Evolutionary conservation across 2,113 vertebrate genomes (phyloP).

Genomic region (Salminus brasiliensis): DNA sequence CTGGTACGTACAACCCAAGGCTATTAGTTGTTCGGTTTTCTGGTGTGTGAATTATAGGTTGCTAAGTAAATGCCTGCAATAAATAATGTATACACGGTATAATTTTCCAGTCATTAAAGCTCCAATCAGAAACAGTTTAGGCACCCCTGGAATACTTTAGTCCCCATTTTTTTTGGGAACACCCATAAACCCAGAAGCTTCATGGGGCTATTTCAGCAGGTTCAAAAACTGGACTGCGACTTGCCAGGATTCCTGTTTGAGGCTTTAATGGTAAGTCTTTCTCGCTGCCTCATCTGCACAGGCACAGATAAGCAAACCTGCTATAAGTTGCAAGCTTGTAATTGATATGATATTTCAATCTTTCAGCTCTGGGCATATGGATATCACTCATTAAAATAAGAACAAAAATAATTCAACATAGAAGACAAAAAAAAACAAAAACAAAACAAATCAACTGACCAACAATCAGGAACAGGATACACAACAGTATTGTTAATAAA

Average conservation of each 20-base stretch:
- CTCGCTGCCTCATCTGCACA: background rate
- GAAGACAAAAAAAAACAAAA: slow-evolving; percentile 34
- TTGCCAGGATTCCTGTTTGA: background rate
- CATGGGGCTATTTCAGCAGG: background rate
- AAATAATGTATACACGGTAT: background rate
- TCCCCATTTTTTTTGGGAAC: no score
- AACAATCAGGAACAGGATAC: slow-evolving; percentile 52
- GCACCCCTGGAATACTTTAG: background rate
- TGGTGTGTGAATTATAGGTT: background rate
- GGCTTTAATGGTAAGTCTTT: background rate
- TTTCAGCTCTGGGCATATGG: slow-evolving; percentile 40
- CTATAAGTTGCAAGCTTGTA: slow-evolving; percentile 10
- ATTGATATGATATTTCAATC: slow-evolving; percentile 12
- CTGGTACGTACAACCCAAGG: background rate
- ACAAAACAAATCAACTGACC: slow-evolving; percentile 39
- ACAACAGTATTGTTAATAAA: slow-evolving; percentile 66
- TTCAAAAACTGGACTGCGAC: background rate
- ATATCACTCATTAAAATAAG: slow-evolving; percentile 42
- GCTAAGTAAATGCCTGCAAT: background rate
- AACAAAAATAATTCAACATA: slow-evolving; percentile 19
- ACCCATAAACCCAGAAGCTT: no score
- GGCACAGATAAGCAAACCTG: background rate
- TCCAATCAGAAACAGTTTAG: background rate
- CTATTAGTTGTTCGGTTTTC: background rate
- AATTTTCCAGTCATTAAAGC: background rate